Evolutionary conservation across 2,113 vertebrate species (phyloP).

Genomic region (Herpetotheres cachinnans): DNA sequence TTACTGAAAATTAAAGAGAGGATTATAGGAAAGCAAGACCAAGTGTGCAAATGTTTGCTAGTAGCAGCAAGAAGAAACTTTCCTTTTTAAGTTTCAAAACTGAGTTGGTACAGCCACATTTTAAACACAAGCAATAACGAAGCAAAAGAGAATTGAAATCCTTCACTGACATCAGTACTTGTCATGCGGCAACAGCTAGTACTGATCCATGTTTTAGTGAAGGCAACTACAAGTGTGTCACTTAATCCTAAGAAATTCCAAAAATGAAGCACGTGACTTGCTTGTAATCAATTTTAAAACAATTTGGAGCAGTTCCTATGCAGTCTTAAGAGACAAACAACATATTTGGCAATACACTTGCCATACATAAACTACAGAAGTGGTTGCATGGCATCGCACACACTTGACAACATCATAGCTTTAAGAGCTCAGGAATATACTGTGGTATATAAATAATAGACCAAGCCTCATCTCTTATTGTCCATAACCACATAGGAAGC

Average conservation of each 20-base stretch:
- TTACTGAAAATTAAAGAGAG: neutral
- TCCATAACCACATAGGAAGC: neutral
- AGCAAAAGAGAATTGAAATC: neutral
- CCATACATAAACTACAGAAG: neutral
- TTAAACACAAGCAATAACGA: neutral
- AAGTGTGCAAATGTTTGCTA: neutral
- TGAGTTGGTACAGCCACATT: neutral
- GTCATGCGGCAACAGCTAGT: neutral
- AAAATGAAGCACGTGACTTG: neutral
- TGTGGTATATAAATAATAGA: neutral
- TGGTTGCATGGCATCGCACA: neutral
- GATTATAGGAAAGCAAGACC: neutral
- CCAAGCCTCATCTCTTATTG: neutral
- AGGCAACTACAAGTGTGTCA: neutral
- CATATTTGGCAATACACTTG: neutral
- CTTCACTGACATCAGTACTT: neutral
- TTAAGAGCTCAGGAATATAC: neutral
- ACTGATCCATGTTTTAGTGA: neutral
- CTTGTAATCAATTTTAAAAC: constrained; percentile 19
- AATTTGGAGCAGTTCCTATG: neutral
- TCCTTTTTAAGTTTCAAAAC: neutral
- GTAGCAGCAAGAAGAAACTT: neutral
- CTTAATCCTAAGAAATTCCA: constrained; percentile 22
- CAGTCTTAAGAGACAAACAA: neutral
- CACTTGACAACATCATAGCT: neutral